Evolutionary conservation across 2,113 vertebrate species (phyloP), one percentile per base, ranked within the genome.

Genomic region (Bothrops jararaca): DNA sequence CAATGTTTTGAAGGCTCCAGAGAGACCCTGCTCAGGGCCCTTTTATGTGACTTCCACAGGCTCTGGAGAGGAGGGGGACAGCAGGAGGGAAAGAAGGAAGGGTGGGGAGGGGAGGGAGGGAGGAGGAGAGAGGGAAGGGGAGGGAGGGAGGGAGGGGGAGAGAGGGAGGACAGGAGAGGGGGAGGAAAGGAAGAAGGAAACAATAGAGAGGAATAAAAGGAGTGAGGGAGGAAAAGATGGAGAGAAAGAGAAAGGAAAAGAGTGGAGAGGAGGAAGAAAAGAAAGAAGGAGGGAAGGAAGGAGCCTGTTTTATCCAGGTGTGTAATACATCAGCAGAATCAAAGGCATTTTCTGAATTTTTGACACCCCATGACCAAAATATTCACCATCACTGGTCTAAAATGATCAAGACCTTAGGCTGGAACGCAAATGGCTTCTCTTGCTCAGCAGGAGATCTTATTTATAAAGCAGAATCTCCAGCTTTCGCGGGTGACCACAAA

Each of bases 401-500:
- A 93, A 93, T 52, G 24, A 24, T 18, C 85, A 74, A 1, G 2
- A 29, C 54, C 88, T 7, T 34, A 1, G 1, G 56, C 69, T 86
- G 4, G 9, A 0, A 1, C 53, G 89, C 56, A 0, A 1, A 89
- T 10, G 6, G 4, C n/a, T 2, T 58, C 39, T 6, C 39, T 8
- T 91, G 54, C 56, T 85, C 18, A 90, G 53, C 64, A 94, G 53
- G 85, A 93, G 92, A 86, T 9, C 10, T 4, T 7, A n/a, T 54
- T 89, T 94, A 50, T 50, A 50, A 50, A 50, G 8, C 48, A 9
- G 48, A 50, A 50, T 48, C 56, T 60, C 24, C 42, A 26, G 53
- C 39, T 58, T 8, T 9, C 24, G 3, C 12, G 26, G 42, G 8
- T 48, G 57, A 20, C 52, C 87, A 13, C 60, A 69, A 58, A 15